These are phyloP conservation scores for Phalacrocorax pelagicus DNA, from an alignment of 2,113 vertebrate genomes.

Conservation along the genomic window DNA sequence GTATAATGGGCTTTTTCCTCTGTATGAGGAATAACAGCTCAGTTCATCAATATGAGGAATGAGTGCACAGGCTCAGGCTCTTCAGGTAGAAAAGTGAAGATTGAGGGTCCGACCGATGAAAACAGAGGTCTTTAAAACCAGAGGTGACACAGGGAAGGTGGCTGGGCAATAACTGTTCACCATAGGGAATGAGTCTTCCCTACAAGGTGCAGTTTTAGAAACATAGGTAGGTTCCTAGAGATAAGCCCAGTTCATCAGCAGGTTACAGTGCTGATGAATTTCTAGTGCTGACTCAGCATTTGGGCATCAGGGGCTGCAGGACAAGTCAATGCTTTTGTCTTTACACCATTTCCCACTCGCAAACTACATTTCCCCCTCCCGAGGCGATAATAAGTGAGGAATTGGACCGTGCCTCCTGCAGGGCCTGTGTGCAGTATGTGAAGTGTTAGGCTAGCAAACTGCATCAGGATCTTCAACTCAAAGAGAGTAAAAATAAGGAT, in stretches of 20 bases:
- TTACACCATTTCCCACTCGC: neutral
- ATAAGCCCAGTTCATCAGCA: neutral
- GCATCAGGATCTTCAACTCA: neutral
- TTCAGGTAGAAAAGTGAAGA: neutral
- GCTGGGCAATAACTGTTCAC: neutral
- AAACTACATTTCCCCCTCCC: neutral
- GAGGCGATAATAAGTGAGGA: neutral
- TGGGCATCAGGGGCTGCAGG: neutral
- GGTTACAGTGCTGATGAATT: neutral
- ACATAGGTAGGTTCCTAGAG: neutral
- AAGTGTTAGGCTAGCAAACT: neutral
- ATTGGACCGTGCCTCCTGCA: neutral
- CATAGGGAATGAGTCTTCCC: rapidly evolving
- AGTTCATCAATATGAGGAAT: neutral
- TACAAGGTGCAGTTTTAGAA: neutral
- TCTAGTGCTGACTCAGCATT: neutral
- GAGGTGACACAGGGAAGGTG: neutral
- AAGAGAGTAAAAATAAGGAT: neutral
- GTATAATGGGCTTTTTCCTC: neutral
- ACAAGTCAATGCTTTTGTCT: neutral
- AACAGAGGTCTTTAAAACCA: neutral
- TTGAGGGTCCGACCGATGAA: neutral
- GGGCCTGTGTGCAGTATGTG: neutral
- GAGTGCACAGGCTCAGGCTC: neutral
- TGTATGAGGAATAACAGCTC: neutral